Percentiles rank a stretch among this genome's conserved stretches.
phyloP scores from a whole-genome alignment of 1,140 invertebrate genomes.

The Leguminivora glycinivorella region DNA sequence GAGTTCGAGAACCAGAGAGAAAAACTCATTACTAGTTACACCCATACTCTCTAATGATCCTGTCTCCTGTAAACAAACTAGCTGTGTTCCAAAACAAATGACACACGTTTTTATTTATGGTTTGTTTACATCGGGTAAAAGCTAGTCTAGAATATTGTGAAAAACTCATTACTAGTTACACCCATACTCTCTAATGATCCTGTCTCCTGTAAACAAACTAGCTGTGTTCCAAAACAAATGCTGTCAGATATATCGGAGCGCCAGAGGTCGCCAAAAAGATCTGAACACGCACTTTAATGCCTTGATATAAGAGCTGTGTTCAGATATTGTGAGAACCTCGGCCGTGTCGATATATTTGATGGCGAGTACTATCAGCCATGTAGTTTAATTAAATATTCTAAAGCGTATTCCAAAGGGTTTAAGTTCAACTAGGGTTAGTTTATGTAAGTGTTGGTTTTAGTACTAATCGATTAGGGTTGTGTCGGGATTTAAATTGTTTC shows the following conservation, averaged over 20 bases:
- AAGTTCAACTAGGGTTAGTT: no score
- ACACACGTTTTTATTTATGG: conserved; percentile 16
- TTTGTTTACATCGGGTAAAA: conserved; percentile 14
- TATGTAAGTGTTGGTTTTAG: no score
- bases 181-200: conserved; percentile 41
- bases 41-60: conserved; percentile 41
- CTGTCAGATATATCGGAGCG: no score
- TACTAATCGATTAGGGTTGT: conserved; percentile 6
- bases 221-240: conserved; percentile 16
- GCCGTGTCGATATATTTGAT: no score
- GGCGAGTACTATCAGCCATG: no score
- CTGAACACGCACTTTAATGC: no score
- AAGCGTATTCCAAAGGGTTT: no score
- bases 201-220: conserved; percentile 44
- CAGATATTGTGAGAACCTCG: no score
- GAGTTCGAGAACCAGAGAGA: neutral
- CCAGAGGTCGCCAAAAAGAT: no score
- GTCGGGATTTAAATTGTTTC: neutral
- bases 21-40: conserved; percentile 15
- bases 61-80: conserved; percentile 44
- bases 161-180: conserved; percentile 15
- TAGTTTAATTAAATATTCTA: no score
- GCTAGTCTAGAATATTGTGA: neutral
- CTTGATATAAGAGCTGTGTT: no score
- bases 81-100: conserved; percentile 16